phyloP scores from a whole-genome alignment of 2,888 invertebrate species.

The Fragum fragum region DNA sequence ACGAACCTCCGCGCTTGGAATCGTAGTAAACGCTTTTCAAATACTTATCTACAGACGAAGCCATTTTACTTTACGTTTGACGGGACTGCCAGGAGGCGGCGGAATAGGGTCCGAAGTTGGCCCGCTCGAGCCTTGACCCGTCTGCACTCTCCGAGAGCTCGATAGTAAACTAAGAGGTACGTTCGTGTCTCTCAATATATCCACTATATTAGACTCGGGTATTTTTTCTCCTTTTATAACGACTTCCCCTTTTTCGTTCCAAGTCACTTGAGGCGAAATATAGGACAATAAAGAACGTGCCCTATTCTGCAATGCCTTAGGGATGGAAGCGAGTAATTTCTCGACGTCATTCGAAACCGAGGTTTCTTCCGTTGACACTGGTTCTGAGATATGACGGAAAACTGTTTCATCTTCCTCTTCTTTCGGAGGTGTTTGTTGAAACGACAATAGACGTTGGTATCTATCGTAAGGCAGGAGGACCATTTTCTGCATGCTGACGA shows the following conservation, averaged over 20 bases:
- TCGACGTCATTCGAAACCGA: background rate
- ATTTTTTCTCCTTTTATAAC: slow-evolving; percentile 18
- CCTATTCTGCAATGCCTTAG: slow-evolving; percentile 32
- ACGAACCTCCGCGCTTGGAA: slow-evolving; percentile 50
- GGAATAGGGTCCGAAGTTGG: slow-evolving; percentile 19
- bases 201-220: slow-evolving; percentile 46
- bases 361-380: background rate
- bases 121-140: slow-evolving; percentile 9
- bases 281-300: slow-evolving; percentile 28
- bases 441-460: slow-evolving; percentile 34
- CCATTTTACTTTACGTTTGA: slow-evolving; percentile 54
- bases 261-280: slow-evolving; percentile 33
- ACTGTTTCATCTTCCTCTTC: background rate
- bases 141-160: slow-evolving; percentile 26
- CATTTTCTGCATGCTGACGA: slow-evolving; percentile 42
- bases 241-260: slow-evolving; percentile 54
- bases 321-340: slow-evolving; percentile 25
- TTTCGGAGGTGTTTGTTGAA: background rate
- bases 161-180: slow-evolving; percentile 41
- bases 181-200: slow-evolving; percentile 33
- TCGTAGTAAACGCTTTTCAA: slow-evolving; percentile 59
- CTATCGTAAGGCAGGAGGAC: slow-evolving; percentile 38
- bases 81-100: slow-evolving; percentile 43
- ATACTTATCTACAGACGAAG: slow-evolving; percentile 48
- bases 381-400: background rate